Percentiles rank a stretch among this genome's conserved stretches.
Evolutionary conservation across 2,888 invertebrate genomes (phyloP).

Genomic region (Synanthedon tipuliformis): DNA sequence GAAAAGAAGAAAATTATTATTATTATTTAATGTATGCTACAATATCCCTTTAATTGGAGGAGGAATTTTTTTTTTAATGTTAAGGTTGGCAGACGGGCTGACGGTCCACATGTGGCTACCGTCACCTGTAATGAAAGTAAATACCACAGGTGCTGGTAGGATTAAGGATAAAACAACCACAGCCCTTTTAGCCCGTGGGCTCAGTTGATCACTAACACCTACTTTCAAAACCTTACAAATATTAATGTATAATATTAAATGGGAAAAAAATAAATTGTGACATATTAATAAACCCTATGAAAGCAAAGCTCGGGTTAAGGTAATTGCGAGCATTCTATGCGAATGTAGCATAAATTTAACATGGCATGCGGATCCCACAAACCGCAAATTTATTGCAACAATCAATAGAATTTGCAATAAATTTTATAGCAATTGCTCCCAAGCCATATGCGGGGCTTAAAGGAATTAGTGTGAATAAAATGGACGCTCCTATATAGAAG

Average conservation of each 20-base stretch:
- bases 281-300: neutral
- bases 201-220: too few species aligned
- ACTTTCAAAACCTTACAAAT: too few species aligned
- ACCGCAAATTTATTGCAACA: slow-evolving; percentile 15
- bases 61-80: too few species aligned
- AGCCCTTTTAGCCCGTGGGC: too few species aligned
- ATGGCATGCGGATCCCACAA: slow-evolving; percentile 6
- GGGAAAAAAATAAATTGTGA: neutral
- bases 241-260: neutral
- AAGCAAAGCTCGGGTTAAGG: neutral
- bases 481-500: slow-evolving; percentile 11
- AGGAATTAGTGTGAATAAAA: slow-evolving; percentile 10
- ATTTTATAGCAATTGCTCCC: slow-evolving; percentile 13
- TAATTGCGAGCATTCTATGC: slow-evolving; percentile 3
- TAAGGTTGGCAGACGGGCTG: too few species aligned
- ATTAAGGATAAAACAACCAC: too few species aligned
- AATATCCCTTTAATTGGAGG: neutral
- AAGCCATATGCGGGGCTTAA: slow-evolving; percentile 9
- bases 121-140: too few species aligned
- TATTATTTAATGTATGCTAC: neutral
- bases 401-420: slow-evolving; percentile 20
- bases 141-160: too few species aligned
- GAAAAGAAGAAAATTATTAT: neutral
- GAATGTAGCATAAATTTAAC: slow-evolving; percentile 6
- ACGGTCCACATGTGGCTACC: too few species aligned